Evolutionary conservation across 1,140 invertebrate species (phyloP), one percentile per base, ranked within the genome.

Genomic region (Aphaenogaster floridana): DNA sequence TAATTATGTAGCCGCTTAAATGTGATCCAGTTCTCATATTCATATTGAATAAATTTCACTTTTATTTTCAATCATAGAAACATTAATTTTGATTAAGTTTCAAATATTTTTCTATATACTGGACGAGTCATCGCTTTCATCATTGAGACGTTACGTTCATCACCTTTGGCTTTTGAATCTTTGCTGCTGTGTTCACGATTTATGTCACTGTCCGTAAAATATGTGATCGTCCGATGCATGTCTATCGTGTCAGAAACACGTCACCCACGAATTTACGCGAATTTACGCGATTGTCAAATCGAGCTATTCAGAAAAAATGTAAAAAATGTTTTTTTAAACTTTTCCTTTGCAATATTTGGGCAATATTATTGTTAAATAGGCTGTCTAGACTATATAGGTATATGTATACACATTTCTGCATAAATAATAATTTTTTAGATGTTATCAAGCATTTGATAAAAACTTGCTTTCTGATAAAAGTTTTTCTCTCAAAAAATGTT

Each of bases 121-220:
- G 7, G 0, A 57, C 5, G 21, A 57, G 11, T 59, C 7, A 50
- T n/a, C 15, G 15, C 4, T 48, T 6, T 48, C 17, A 66, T 45
- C 39, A 78, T 78, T 21, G 28, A 78, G 42, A 79, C 3, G 11
- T 48, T 64, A 64, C 28, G 6, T 48, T 15, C 34, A 66, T 5
- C 21, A 78, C 7, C 59, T 66, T 79, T 66, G n/a, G 45, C 15
- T 79, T 79, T 50, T 9, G 13, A 48, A 21, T 79, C 59, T 79
- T 79, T 79, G 28, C n/a, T 36, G 11, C 42, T 36, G 9, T 52
- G 45, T 48, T 34, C 28, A 36, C 61, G 39, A 79, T 66, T 79
- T 48, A 36, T 79, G 77, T 79, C 77, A 50, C 77, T 79, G 61
- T 79, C 45, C 61, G n/a, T 48, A 66, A 66, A 79, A 79, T 79